A percentile compares a stretch with the other conserved stretches of the same genome.
Conservation (phyloP, 2,113 vertebrate genomes). For the Sebastes fasciatus region DNA sequence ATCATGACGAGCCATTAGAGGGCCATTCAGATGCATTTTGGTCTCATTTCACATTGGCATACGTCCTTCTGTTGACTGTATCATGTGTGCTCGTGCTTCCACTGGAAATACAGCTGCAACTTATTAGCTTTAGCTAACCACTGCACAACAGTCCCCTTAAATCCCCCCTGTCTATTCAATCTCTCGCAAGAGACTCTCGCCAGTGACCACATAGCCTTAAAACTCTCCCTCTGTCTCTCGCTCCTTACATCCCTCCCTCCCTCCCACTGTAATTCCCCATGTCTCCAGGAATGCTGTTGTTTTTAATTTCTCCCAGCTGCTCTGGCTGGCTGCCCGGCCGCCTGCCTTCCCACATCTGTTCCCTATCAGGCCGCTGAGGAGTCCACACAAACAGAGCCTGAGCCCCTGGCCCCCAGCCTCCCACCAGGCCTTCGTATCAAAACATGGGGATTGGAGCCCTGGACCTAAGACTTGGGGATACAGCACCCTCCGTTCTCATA, state of each 20-base stretch:
- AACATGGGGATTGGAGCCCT: slow-evolving; percentile 70
- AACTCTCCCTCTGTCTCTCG: slow-evolving; percentile 74
- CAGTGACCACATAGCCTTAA: slow-evolving; percentile 78
- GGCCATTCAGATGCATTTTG: slow-evolving; percentile 34
- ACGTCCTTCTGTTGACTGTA: slow-evolving; percentile 13
- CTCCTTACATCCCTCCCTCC: slow-evolving; percentile 66
- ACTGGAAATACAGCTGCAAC: slow-evolving; percentile 74
- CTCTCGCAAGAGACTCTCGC: slow-evolving; percentile 66
- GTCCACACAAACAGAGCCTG: slow-evolving; percentile 88
- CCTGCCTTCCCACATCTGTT: slow-evolving; percentile 93
- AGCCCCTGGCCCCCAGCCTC: slow-evolving; percentile 75
- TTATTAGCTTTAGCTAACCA: slow-evolving; percentile 76
- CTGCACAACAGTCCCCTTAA: slow-evolving; percentile 74
- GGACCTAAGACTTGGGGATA: slow-evolving; percentile 45
- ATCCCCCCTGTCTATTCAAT: slow-evolving; percentile 69
- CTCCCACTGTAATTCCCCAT: slow-evolving; percentile 85
- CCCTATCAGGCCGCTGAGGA: slow-evolving; percentile 85
- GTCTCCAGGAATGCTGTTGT: slow-evolving; percentile 86
- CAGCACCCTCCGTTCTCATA: slow-evolving; percentile 21
- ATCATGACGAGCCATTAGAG: slow-evolving; percentile 58
- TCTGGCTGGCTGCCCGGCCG: slow-evolving; percentile 86
- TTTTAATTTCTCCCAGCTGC: slow-evolving; percentile 92
- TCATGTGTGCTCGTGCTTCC: slow-evolving; percentile 41
- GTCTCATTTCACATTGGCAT: slow-evolving; percentile 41
- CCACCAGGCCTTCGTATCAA: slow-evolving; percentile 67